Evolutionary conservation across 2,888 invertebrate species (phyloP).

Genomic region (Acronicta psi): DNA sequence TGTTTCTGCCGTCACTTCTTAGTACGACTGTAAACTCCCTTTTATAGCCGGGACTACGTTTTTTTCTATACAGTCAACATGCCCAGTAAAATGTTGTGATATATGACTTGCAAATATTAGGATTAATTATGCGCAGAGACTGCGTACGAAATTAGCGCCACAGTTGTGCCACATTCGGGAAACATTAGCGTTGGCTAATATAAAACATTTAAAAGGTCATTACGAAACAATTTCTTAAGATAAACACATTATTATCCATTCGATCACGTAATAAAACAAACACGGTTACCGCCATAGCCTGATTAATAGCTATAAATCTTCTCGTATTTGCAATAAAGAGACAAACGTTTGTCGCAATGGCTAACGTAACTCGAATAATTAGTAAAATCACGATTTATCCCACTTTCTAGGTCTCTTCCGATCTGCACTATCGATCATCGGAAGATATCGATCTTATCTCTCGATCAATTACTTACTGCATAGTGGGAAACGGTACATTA

Average conservation of each 20-base stretch:
- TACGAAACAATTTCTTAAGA: slow-evolving; percentile 76
- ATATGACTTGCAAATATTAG: slow-evolving; percentile 57
- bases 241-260: slow-evolving; percentile 73
- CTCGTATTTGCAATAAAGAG: slow-evolving; percentile 78
- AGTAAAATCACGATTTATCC: slow-evolving; percentile 84
- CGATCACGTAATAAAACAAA: slow-evolving; percentile 79
- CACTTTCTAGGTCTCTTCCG: slow-evolving; percentile 81
- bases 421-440: slow-evolving; percentile 80
- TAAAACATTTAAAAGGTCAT: slow-evolving; percentile 74
- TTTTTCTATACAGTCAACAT: slow-evolving; percentile 62
- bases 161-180: slow-evolving; percentile 42
- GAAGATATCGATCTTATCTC: slow-evolving; percentile 78
- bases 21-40: slow-evolving; percentile 67
- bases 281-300: slow-evolving; percentile 69
- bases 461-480: slow-evolving; percentile 67
- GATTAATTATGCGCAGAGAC: slow-evolving; percentile 21
- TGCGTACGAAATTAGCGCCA: slow-evolving; percentile 20
- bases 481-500: slow-evolving; percentile 69
- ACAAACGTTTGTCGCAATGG: slow-evolving; percentile 80
- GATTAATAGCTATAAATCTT: slow-evolving; percentile 81
- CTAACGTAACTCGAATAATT: slow-evolving; percentile 83
- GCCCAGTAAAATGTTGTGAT: slow-evolving; percentile 65
- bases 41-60: slow-evolving; percentile 63
- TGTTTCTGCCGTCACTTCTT: slow-evolving; percentile 65
- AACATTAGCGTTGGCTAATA: slow-evolving; percentile 70